Conservation (phyloP, 2,113 vertebrate genomes). For the Grammomys dolichurus region DNA sequence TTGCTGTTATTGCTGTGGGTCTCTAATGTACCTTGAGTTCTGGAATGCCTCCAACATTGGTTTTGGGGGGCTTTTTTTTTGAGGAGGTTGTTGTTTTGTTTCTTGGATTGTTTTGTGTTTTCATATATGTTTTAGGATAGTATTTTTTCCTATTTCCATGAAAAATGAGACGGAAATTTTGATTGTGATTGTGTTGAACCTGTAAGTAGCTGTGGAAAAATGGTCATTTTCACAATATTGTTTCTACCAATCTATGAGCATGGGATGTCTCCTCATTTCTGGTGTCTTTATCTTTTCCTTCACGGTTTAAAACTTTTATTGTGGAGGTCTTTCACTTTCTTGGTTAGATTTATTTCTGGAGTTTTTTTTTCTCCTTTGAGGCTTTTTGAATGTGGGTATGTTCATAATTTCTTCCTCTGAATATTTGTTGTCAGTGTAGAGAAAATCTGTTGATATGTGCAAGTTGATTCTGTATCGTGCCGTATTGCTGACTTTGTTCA, state of each 20-base stretch:
- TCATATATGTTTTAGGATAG: background rate
- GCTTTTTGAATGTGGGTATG: background rate
- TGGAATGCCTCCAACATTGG: background rate
- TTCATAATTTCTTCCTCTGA: background rate
- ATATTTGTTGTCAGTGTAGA: background rate
- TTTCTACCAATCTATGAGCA: background rate
- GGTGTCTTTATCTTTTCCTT: background rate
- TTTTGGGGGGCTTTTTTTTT: no score
- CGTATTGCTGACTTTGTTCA: no score
- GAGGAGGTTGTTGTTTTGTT: no score
- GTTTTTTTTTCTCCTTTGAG: background rate
- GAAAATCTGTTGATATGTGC: background rate
- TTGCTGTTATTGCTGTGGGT: background rate
- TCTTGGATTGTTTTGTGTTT: no score
- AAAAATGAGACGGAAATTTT: background rate
- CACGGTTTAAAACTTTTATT: background rate
- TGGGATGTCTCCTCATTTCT: background rate
- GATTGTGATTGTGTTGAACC: background rate
- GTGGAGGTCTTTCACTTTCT: background rate
- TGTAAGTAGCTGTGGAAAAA: background rate
- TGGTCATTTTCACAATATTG: background rate
- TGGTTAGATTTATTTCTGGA: background rate
- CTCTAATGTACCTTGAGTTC: background rate
- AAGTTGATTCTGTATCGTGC: background rate
- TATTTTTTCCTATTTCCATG: background rate